phyloP scores from a whole-genome alignment of 2,797 vertebrate genomes.

The Mus caroli region DNA sequence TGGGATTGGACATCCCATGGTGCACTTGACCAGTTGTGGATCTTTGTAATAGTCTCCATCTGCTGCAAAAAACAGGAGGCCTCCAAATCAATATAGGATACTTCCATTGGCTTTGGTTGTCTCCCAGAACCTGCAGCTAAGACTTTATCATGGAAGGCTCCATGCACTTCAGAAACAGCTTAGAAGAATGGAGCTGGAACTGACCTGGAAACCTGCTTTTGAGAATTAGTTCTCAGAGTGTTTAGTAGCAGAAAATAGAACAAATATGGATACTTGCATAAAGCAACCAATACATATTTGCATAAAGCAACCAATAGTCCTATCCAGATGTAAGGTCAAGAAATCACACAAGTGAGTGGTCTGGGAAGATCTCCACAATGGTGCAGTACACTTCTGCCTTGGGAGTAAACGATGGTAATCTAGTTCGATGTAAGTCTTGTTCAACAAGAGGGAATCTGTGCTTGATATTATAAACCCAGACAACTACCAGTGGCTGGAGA shows the following conservation, averaged over 20 bases:
- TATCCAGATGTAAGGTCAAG: neutral
- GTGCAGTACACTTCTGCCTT: neutral
- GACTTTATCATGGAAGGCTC: neutral
- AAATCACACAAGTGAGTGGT: neutral
- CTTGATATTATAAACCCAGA: neutral
- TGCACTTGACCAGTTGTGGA: neutral
- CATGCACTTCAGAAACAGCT: neutral
- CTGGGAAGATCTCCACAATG: too few relatives aligned
- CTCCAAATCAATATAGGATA: neutral
- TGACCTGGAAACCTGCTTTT: neutral
- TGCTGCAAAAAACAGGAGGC: neutral
- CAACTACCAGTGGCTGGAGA: neutral
- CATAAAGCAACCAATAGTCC: too few relatives aligned
- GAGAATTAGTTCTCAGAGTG: neutral
- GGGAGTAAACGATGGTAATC: neutral
- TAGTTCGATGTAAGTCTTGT: neutral
- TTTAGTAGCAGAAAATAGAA: neutral
- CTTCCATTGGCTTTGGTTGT: neutral
- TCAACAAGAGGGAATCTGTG: neutral
- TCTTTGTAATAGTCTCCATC: neutral
- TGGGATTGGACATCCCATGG: neutral
- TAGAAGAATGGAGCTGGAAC: neutral
- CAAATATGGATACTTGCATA: neutral
- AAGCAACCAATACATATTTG: neutral
- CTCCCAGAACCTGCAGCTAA: neutral